Evolutionary conservation across 2,113 vertebrate genomes (phyloP).

Genomic region (Montifringilla adamsi): DNA sequence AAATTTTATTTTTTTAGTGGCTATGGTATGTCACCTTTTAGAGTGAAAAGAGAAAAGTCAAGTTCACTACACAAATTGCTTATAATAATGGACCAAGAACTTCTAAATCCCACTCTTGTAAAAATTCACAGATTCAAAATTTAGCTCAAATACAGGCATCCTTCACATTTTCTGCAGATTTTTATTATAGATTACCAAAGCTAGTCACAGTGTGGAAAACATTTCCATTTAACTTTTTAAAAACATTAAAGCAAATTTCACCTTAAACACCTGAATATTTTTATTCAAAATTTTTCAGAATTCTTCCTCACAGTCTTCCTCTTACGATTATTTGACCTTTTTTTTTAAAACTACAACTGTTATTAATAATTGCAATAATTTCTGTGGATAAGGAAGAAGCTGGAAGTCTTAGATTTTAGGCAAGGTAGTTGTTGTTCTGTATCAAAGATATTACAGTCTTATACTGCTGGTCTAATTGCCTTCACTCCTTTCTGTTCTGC

Average conservation of each 20-base stretch:
- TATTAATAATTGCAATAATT: not conserved
- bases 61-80: not conserved
- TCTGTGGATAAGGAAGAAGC: not conserved
- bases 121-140: not conserved
- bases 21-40: not conserved
- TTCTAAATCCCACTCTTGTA: not conserved
- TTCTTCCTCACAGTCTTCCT: not conserved
- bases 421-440: not conserved
- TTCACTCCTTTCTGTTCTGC: slow-evolving; percentile 20
- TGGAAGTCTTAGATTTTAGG: not conserved
- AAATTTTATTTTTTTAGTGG: not conserved
- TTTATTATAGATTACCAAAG: not conserved
- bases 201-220: not conserved
- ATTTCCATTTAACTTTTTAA: not conserved
- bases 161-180: not conserved
- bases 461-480: not conserved
- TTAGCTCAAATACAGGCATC: not conserved
- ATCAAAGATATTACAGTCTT: not conserved
- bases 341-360: not conserved
- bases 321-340: not conserved
- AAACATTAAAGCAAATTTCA: not conserved
- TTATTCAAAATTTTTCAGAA: not conserved
- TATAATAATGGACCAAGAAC: not conserved
- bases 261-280: not conserved
- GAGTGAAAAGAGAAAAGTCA: not conserved